A percentile compares a stretch with the other conserved stretches of the same genome.
phyloP scores from a whole-genome alignment of 2,113 vertebrate genomes.

The Hydrochoerus hydrochaeris region DNA sequence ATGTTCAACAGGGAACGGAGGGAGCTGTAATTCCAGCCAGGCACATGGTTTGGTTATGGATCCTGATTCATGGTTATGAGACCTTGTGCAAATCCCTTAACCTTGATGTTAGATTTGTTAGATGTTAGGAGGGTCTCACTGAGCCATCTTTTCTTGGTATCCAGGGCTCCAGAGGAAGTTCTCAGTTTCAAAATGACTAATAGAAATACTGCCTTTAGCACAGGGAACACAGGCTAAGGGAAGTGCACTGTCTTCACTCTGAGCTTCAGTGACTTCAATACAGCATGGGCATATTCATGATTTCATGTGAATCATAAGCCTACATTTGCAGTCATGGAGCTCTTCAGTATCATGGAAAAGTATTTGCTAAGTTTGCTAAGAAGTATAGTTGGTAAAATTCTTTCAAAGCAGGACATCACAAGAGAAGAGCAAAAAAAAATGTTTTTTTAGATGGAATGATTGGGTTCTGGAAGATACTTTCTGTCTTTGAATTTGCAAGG shows the following conservation, averaged over 20 bases:
- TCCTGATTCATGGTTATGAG: background rate
- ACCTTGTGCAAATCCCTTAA: background rate
- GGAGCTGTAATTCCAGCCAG: background rate
- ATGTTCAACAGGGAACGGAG: background rate
- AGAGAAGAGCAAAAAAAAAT: background rate
- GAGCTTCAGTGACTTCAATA: background rate
- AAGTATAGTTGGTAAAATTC: conserved; percentile 31
- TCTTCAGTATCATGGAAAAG: background rate
- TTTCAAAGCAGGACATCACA: background rate
- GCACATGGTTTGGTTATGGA: background rate
- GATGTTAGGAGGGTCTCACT: no score
- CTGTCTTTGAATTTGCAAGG: background rate
- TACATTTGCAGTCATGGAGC: background rate
- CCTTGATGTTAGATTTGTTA: background rate
- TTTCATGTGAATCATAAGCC: background rate
- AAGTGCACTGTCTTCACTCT: background rate
- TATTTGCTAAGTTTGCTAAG: background rate
- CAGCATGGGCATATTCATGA: background rate
- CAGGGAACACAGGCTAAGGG: background rate
- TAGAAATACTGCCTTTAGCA: background rate
- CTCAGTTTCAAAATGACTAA: background rate
- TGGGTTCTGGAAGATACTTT: background rate
- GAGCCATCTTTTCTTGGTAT: no score
- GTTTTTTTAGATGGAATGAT: background rate
- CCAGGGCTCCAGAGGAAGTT: background rate